Conservation (phyloP, 2,797 vertebrate species). For the Amphiprion clarkii region DNA sequence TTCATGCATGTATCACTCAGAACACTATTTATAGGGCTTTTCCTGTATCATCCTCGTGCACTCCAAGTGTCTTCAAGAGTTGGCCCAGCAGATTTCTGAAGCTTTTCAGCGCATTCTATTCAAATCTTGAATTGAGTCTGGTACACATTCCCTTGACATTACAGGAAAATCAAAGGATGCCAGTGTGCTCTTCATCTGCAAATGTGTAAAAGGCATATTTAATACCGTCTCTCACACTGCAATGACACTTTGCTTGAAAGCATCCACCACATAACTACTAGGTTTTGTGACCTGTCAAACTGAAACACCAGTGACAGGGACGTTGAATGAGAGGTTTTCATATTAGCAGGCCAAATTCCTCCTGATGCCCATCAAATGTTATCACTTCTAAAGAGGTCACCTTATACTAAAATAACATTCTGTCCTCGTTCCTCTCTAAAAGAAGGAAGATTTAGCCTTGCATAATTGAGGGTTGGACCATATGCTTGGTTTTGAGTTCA, state of each 20-base stretch:
- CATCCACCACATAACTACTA: neutral
- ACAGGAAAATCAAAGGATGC: conserved; percentile 55
- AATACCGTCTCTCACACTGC: conserved; percentile 41
- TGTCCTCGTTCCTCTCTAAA: conserved; percentile 60
- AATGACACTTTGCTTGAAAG: conserved; percentile 19
- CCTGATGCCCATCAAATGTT: conserved; percentile 52
- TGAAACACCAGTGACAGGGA: conserved; percentile 22
- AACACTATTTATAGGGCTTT: conserved; percentile 63
- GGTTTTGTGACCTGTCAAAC: conserved; percentile 35
- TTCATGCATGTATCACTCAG: conserved; percentile 42
- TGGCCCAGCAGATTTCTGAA: conserved; percentile 47
- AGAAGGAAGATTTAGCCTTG: conserved; percentile 63
- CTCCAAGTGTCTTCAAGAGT: conserved; percentile 51
- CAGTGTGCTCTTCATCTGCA: conserved; percentile 55
- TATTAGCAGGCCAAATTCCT: conserved; percentile 26
- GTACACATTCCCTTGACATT: conserved; percentile 64
- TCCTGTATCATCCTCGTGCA: conserved; percentile 39
- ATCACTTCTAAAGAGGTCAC: conserved; percentile 67
- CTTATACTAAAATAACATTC: conserved; percentile 66
- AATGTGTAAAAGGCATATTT: conserved; percentile 58
- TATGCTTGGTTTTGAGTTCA: conserved; percentile 65
- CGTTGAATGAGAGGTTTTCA: conserved; percentile 24
- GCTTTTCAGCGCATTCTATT: conserved; percentile 61
- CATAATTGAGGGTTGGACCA: conserved; percentile 66
- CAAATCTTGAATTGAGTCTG: conserved; percentile 61